Conservation (phyloP, 2,797 vertebrate genomes). For the Gadopsis marmoratus region DNA sequence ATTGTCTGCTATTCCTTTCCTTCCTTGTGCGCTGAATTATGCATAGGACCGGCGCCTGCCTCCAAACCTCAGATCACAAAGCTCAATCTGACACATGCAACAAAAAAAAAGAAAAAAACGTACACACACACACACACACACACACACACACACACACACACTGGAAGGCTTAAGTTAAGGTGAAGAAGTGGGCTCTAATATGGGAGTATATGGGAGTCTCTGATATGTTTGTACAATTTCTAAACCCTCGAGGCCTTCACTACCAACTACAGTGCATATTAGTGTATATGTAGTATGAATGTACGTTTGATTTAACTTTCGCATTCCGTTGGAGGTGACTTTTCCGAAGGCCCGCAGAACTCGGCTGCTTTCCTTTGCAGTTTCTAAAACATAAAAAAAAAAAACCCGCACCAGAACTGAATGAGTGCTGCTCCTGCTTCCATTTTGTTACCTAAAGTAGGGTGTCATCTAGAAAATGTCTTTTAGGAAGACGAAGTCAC, state of each 20-base stretch:
- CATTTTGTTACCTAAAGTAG: neutral
- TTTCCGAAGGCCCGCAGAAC: neutral
- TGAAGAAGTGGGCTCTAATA: neutral
- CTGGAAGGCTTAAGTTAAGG: conserved; percentile 8
- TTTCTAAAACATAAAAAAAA: neutral
- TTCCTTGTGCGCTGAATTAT: conserved; percentile 68
- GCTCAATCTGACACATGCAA: conserved; percentile 58
- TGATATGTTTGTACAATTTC: neutral
- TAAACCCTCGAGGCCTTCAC: neutral
- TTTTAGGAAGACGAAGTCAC: neutral
- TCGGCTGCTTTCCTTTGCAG: neutral
- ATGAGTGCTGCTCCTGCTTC: neutral
- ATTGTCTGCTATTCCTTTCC: conserved; percentile 59
- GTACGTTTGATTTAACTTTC: neutral
- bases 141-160: neutral
- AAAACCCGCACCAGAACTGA: neutral
- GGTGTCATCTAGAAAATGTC: neutral
- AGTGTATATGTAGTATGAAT: neutral
- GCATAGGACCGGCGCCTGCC: conserved; percentile 48
- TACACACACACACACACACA: conserved; percentile 3
- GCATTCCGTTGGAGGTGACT: neutral
- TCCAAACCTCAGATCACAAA: conserved; percentile 52
- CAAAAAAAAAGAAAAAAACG: conserved; percentile 26
- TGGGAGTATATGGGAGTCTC: neutral
- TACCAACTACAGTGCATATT: too few species aligned